Evolutionary conservation across 2,797 vertebrate genomes (phyloP).

Genomic region (Smutsia temminckii): DNA sequence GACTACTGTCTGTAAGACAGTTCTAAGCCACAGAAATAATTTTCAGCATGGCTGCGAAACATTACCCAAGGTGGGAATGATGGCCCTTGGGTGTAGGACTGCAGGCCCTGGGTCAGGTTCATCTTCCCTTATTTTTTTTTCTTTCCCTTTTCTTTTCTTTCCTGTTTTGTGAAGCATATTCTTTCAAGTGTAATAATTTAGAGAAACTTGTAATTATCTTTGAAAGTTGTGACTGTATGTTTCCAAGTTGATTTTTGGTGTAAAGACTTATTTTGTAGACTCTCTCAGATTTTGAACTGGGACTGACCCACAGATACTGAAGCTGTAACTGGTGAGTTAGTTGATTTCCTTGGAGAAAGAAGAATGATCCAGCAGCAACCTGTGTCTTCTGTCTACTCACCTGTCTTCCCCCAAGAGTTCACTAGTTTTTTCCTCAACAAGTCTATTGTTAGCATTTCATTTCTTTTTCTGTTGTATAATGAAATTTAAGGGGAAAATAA

Average conservation of each 20-base stretch:
- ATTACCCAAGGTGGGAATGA: background rate
- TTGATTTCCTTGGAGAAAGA: background rate
- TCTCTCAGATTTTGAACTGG: background rate
- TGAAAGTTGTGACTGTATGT: background rate
- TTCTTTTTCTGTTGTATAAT: background rate
- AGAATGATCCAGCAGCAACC: background rate
- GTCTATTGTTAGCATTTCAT: background rate
- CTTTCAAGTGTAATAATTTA: background rate
- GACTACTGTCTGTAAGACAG: background rate
- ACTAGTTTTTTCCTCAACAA: background rate
- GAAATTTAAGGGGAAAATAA: background rate
- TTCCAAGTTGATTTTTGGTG: background rate
- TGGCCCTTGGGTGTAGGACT: background rate
- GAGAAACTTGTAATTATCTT: background rate
- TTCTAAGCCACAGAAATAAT: background rate
- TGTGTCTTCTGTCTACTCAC: background rate
- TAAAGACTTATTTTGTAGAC: background rate
- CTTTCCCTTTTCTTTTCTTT: background rate
- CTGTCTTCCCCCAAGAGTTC: background rate
- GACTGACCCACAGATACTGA: background rate
- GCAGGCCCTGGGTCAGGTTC: too few relatives aligned
- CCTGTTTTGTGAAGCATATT: background rate
- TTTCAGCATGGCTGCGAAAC: background rate
- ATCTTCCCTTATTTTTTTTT: too few relatives aligned
- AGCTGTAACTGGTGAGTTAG: background rate